Evolutionary conservation across 2,888 invertebrate species (phyloP).

Genomic region (Plagiodera versicolora): DNA sequence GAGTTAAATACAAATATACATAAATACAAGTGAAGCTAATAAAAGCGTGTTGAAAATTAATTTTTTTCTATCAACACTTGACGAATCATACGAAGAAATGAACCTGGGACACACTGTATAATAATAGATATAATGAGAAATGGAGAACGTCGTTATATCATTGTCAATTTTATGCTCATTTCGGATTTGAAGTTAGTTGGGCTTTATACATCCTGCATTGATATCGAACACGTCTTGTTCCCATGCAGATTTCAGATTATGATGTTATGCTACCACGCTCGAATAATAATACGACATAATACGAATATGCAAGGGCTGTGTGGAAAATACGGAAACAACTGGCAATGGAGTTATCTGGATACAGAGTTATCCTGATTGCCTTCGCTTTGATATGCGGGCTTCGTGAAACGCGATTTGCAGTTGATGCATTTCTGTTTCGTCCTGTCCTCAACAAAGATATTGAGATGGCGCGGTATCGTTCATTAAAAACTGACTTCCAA

Average conservation of each 20-base stretch:
- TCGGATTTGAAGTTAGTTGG: too few species aligned
- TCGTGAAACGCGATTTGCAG: background rate
- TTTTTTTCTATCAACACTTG: too few species aligned
- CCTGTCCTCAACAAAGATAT: background rate
- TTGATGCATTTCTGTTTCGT: background rate
- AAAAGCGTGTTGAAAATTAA: too few species aligned
- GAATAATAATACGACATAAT: background rate
- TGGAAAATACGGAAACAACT: background rate
- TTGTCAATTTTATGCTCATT: too few species aligned
- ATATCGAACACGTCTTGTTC: conserved; percentile 1
- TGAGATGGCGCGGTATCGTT: background rate
- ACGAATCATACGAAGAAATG: too few species aligned
- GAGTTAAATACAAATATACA: too few species aligned
- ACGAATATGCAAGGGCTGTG: background rate
- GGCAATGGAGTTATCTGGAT: background rate
- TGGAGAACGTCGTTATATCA: too few species aligned
- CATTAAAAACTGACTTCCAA: background rate
- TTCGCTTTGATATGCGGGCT: background rate
- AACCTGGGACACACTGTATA: too few species aligned
- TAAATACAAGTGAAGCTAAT: too few species aligned
- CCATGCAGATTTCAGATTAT: background rate
- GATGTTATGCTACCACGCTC: background rate
- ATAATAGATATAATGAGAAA: too few species aligned
- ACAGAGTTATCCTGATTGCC: background rate
- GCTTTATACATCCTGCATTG: background rate